A percentile compares a stretch with the other conserved stretches of the same genome.
These are phyloP conservation scores for Rhinoptilus africanus DNA, from an alignment of 2,113 vertebrate species.

Conservation along the genomic window DNA sequence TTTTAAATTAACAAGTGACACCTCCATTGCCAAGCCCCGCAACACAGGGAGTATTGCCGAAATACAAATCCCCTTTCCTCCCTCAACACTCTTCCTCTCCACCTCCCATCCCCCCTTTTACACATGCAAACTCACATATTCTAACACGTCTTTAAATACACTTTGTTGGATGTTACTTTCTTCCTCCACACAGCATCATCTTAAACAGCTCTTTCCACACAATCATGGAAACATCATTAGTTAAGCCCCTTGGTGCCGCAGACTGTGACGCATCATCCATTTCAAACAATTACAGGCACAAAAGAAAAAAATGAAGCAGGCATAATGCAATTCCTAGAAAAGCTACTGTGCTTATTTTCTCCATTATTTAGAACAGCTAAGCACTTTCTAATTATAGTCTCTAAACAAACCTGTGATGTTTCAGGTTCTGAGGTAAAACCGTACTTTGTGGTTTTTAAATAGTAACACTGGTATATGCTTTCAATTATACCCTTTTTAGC, in stretches of 20 bases:
- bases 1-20: background rate
- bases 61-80: background rate
- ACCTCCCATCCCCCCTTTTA: background rate
- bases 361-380: background rate
- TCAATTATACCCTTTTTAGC: background rate
- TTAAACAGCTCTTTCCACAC: background rate
- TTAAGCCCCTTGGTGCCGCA: background rate
- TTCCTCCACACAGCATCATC: background rate
- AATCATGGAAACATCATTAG: background rate
- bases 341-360: background rate
- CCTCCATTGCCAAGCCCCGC: background rate
- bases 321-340: background rate
- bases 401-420: background rate
- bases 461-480: background rate
- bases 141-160: background rate
- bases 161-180: background rate
- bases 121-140: background rate
- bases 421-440: constrained; percentile 2
- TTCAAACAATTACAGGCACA: background rate
- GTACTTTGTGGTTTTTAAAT: background rate
- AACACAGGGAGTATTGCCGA: background rate
- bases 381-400: background rate
- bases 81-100: background rate
- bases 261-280: background rate
- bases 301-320: background rate